These are phyloP conservation scores for Hedychridium roseum DNA, from an alignment of 2,888 invertebrate species.

Conservation along the genomic window DNA sequence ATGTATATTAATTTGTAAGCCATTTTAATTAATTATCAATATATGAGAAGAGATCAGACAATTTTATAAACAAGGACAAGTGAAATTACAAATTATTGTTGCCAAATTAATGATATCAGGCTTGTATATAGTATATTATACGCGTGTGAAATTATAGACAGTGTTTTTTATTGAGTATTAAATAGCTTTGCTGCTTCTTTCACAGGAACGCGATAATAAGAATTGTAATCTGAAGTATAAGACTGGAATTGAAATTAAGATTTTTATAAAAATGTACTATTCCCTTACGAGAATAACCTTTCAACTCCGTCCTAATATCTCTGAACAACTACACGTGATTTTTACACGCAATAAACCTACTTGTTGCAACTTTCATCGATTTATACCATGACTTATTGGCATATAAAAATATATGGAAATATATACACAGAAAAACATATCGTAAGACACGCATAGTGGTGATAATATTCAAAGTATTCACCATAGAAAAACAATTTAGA, in stretches of 20 bases:
- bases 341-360: no score
- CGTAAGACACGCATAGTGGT: no score
- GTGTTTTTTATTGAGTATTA: slow-evolving; percentile 12
- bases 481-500: no score
- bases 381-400: no score
- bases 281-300: not conserved
- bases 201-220: no score
- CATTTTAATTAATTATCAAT: slow-evolving; percentile 11
- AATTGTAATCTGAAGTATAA: slow-evolving; percentile 16
- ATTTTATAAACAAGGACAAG: slow-evolving; percentile 3
- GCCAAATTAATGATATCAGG: slow-evolving; percentile 10
- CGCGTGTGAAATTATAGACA: not conserved
- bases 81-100: slow-evolving; percentile 19
- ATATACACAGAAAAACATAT: no score
- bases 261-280: not conserved
- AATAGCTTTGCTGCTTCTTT: no score
- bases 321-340: no score
- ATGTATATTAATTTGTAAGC: slow-evolving; percentile 14
- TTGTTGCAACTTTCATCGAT: no score
- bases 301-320: slow-evolving; percentile 7
- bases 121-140: slow-evolving; percentile 4
- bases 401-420: no score
- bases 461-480: no score
- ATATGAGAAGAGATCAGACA: slow-evolving; percentile 2
- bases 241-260: slow-evolving; percentile 15